Evolutionary conservation across 2,888 invertebrate species (phyloP).

Genomic region (Epirrita christyi): DNA sequence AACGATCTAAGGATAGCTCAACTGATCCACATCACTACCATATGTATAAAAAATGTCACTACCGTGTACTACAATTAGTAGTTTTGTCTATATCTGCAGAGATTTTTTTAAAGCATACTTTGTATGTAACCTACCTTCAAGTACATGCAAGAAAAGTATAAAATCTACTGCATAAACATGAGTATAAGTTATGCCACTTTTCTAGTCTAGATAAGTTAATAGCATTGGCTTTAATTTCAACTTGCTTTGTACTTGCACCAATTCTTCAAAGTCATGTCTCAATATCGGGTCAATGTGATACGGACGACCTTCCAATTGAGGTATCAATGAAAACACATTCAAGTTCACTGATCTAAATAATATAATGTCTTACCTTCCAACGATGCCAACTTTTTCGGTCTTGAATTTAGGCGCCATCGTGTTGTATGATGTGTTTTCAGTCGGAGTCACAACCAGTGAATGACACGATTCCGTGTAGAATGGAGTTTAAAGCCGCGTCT

Average conservation of each 20-base stretch:
- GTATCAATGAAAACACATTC: constrained; percentile 18
- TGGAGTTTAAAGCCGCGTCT: constrained; percentile 45
- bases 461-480: constrained; percentile 45
- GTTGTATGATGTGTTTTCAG: constrained; percentile 42
- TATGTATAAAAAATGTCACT: no score
- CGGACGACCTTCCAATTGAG: constrained; percentile 10
- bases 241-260: neutral
- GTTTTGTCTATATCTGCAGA: no score
- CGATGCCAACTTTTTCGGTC: constrained; percentile 89
- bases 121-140: no score
- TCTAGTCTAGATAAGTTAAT: no score
- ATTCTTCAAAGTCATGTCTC: neutral
- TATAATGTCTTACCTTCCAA: constrained; percentile 87
- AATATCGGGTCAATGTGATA: constrained; percentile 2
- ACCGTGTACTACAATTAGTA: no score
- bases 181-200: no score
- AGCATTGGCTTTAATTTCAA: neutral
- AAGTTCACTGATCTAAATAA: constrained; percentile 17
- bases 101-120: no score
- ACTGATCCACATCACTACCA: no score
- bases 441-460: constrained; percentile 47
- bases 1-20: no score
- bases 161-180: no score
- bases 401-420: constrained; percentile 70
- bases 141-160: no score